Evolutionary conservation across 2,888 invertebrate species (phyloP).

Genomic region (Hypsopygia costalis): DNA sequence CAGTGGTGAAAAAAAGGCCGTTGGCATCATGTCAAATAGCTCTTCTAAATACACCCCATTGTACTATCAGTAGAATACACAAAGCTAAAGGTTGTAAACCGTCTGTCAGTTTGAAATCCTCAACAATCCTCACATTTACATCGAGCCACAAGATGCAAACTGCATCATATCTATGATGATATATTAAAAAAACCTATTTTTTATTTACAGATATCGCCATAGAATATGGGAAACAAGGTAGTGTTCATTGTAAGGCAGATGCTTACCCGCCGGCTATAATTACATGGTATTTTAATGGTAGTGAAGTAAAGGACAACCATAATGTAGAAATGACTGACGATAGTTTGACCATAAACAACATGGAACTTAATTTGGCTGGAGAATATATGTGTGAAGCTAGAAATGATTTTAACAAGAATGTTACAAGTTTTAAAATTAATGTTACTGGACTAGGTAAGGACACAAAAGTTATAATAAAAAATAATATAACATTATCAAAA

Average conservation of each 20-base stretch:
- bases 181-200: too few species aligned
- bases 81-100: too few species aligned
- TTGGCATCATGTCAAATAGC: too few species aligned
- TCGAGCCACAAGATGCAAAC: too few species aligned
- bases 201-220: constrained; percentile 29
- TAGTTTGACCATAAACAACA: constrained; percentile 30
- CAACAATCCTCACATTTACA: too few species aligned
- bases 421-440: constrained; percentile 25
- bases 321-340: constrained; percentile 28
- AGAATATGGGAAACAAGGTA: constrained; percentile 24
- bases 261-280: constrained; percentile 37
- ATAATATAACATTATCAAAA: too few species aligned
- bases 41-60: too few species aligned
- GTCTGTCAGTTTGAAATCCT: too few species aligned
- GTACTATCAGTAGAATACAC: too few species aligned
- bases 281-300: constrained; percentile 32
- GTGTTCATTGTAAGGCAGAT: constrained; percentile 31
- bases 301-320: constrained; percentile 16
- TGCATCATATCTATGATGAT: too few species aligned
- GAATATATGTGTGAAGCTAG: constrained; percentile 31
- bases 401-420: constrained; percentile 23
- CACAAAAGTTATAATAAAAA: too few species aligned
- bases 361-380: constrained; percentile 28
- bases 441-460: constrained; percentile 34
- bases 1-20: too few species aligned